Base-by-base conservation (phyloP, 2,888 invertebrate species). In the Sphecodes monilicornis region DNA sequence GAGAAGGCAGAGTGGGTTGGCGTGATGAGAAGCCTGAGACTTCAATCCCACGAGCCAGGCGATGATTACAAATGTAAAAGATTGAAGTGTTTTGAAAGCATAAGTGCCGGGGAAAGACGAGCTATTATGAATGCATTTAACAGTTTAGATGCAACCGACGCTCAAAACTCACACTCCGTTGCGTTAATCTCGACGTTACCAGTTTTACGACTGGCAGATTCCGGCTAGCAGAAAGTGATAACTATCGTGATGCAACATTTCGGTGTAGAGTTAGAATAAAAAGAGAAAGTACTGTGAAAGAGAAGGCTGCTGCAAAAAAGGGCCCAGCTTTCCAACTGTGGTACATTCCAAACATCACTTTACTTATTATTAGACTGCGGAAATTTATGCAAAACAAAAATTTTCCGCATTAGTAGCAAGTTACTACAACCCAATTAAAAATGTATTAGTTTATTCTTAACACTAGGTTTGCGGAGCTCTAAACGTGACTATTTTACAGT, bases 11-110 rank as follows among this genome's bases (percentile, higher is more conserved):
- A 64, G 18, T 64, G 64, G 64, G 50, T 64, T 64, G 64, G 32
- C 32, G 64, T 32, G 32, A 64, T 64, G 32, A 64, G 32, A 32
- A 22, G 22, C 16, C 64, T 64, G 32, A 32, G 64, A 32, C 64
- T 64, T 64, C 18, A 64, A 32, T 64, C 32, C 32, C 64, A 64
- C 64, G 64, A 64, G 64, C 18, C 32, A 64, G 32, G 64, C 64
- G 64, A 29, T 32, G 64, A 64, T 64, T 64, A 64, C 64, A 64
- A 64, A 29, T 64, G 64, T 64, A 32, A 64, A 64, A 64, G 64
- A 64, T 64, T 64, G 8, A 32, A 64, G 64, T 64, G 64, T 64
- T 64, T 64, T 64, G 64, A 64, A 64, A 64, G 64, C 29, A 64
- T 64, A 64, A 64, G 32, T 64, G 64, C 64, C 64, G 64, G 64